These are phyloP conservation scores for Esox lucius DNA, from an alignment of 2,797 vertebrate species.

Conservation along the genomic window DNA sequence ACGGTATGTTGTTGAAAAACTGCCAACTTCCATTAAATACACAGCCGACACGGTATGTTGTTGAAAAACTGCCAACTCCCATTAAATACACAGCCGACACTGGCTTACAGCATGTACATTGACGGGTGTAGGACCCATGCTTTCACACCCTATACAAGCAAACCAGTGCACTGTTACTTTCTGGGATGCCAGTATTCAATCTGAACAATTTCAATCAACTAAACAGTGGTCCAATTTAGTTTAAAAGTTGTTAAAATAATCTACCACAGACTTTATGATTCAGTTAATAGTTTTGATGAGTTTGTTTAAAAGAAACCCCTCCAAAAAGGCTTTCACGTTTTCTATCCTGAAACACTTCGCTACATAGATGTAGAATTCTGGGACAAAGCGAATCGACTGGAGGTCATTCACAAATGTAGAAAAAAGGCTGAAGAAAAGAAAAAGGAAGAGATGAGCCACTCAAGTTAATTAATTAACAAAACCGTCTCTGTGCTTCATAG, in stretches of 20 bases:
- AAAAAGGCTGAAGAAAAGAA: too few relatives aligned
- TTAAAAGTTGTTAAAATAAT: too few relatives aligned
- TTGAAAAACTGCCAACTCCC: neutral
- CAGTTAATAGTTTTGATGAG: neutral
- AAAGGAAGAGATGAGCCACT: neutral
- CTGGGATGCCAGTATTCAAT: neutral
- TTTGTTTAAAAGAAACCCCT: neutral
- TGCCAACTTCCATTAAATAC: slow-evolving; percentile 1
- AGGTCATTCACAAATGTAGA: neutral
- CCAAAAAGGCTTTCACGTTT: neutral
- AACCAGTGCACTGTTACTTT: neutral
- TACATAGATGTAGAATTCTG: neutral
- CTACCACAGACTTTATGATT: neutral
- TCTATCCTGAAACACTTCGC: neutral
- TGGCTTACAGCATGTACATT: neutral
- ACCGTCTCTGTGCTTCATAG: neutral
- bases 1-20: neutral
- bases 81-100: neutral
- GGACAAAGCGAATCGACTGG: neutral
- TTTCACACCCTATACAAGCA: neutral
- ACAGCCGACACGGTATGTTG: neutral
- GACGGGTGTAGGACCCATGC: neutral
- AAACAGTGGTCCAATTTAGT: too few relatives aligned
- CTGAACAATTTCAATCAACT: neutral
- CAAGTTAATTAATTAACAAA: neutral